These are phyloP conservation scores for Neolamprologus caudopunctatus DNA, from an alignment of 2,113 vertebrate species.

Conservation along the genomic window DNA sequence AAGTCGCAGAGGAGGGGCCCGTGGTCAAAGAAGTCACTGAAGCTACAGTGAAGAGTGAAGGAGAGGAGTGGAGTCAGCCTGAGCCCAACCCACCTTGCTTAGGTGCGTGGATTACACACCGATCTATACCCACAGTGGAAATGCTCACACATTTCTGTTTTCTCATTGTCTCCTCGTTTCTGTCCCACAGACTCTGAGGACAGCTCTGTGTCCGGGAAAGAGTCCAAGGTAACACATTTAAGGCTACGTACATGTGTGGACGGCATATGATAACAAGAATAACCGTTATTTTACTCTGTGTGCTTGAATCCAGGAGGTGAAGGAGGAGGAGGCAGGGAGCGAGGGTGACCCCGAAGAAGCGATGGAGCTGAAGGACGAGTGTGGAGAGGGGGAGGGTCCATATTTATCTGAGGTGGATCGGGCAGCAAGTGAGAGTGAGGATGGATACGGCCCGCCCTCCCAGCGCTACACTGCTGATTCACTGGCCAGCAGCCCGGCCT, in stretches of 20 bases:
- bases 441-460: conserved; percentile 92
- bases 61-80: conserved; percentile 71
- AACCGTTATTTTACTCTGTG: background rate
- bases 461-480: conserved; percentile 94
- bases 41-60: conserved; percentile 69
- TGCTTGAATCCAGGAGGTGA: conserved; percentile 76
- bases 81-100: conserved; percentile 66
- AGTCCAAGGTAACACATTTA: conserved; percentile 79
- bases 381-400: conserved; percentile 84
- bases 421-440: conserved; percentile 94
- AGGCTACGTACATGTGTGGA: background rate
- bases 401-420: conserved; percentile 95
- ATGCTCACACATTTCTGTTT: background rate
- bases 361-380: conserved; percentile 91
- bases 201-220: conserved; percentile 84
- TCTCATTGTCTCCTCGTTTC: conserved; percentile 16
- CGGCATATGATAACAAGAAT: background rate
- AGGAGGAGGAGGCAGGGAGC: conserved; percentile 92
- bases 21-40: conserved; percentile 68
- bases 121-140: background rate
- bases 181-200: conserved; percentile 82
- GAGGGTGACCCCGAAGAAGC: conserved; percentile 85
- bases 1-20: conserved; percentile 68
- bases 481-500: conserved; percentile 97
- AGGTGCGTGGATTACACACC: conserved; percentile 7